Evolutionary conservation across 2,113 vertebrate genomes (phyloP).

Genomic region (Talpa occidentalis): DNA sequence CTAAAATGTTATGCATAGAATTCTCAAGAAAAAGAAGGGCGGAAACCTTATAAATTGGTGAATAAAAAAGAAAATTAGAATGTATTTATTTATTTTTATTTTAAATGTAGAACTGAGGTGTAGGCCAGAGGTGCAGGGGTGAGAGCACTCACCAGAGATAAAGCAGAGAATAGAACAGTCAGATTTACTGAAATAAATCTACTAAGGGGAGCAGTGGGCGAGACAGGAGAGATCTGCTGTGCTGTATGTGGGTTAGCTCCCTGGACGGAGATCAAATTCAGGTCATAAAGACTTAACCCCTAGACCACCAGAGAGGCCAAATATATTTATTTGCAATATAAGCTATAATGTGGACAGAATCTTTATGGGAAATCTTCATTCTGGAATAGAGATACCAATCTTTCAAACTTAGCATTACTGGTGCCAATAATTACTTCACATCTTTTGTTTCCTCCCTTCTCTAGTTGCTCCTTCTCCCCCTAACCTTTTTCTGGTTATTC

Average conservation of each 20-base stretch:
- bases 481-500: not conserved
- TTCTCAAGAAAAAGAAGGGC: not conserved
- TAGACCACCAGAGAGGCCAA: too few relatives aligned
- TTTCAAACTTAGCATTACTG: not conserved
- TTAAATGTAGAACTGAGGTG: too few relatives aligned
- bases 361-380: constrained; percentile 9
- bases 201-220: too few relatives aligned
- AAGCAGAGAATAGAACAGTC: too few relatives aligned
- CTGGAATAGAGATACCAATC: not conserved
- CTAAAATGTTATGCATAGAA: not conserved
- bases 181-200: too few relatives aligned
- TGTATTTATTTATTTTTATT: not conserved
- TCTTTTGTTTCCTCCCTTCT: not conserved
- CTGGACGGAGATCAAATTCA: too few relatives aligned
- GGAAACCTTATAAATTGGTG: not conserved
- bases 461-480: not conserved
- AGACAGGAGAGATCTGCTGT: too few relatives aligned
- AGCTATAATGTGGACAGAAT: not conserved
- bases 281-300: too few relatives aligned
- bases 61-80: constrained; percentile 24
- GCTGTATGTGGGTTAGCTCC: too few relatives aligned
- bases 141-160: too few relatives aligned
- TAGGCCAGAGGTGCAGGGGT: too few relatives aligned
- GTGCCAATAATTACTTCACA: not conserved
- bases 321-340: not conserved